Evolutionary conservation across 2,797 vertebrate genomes (phyloP).

Genomic region (Enteromius thamalakanensis): DNA sequence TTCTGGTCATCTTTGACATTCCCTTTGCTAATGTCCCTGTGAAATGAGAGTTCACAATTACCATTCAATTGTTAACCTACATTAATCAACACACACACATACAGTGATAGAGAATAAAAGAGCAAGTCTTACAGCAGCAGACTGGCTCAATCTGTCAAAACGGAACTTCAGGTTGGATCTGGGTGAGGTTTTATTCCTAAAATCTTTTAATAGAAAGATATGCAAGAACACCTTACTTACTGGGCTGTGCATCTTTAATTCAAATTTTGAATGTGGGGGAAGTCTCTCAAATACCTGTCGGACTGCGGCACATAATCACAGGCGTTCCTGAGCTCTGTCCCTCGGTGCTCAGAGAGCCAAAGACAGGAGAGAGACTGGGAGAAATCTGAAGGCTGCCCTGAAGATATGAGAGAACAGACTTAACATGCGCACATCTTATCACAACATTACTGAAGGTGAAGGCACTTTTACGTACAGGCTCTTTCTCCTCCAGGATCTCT

Average conservation of each 20-base stretch:
- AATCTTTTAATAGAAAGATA: slow-evolving; percentile 70
- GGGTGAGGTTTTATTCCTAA: slow-evolving; percentile 89
- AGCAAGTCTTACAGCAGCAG: slow-evolving; percentile 75
- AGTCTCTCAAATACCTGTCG: slow-evolving; percentile 80
- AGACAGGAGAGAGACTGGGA: slow-evolving; percentile 74
- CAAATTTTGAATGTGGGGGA: not conserved
- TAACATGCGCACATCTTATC: not conserved
- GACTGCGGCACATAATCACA: slow-evolving; percentile 87
- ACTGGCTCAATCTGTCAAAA: slow-evolving; percentile 90
- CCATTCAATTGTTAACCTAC: not conserved
- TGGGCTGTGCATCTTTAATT: not conserved
- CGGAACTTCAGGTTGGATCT: slow-evolving; percentile 93
- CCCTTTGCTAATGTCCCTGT: slow-evolving; percentile 55
- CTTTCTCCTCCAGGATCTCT: slow-evolving; percentile 82
- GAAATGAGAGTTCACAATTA: slow-evolving; percentile 38
- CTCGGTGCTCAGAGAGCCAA: slow-evolving; percentile 75
- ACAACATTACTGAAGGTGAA: not conserved
- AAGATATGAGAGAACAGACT: slow-evolving; percentile 23
- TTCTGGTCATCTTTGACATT: slow-evolving; percentile 42
- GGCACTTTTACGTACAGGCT: slow-evolving; percentile 71
- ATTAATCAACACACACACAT: not conserved
- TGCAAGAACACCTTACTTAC: not conserved
- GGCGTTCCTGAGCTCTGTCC: slow-evolving; percentile 79
- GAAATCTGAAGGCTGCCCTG: slow-evolving; percentile 81
- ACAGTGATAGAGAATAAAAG: not conserved